Base-by-base conservation (phyloP, 2,797 vertebrate genomes). In the Poecilia velifera region DNA sequence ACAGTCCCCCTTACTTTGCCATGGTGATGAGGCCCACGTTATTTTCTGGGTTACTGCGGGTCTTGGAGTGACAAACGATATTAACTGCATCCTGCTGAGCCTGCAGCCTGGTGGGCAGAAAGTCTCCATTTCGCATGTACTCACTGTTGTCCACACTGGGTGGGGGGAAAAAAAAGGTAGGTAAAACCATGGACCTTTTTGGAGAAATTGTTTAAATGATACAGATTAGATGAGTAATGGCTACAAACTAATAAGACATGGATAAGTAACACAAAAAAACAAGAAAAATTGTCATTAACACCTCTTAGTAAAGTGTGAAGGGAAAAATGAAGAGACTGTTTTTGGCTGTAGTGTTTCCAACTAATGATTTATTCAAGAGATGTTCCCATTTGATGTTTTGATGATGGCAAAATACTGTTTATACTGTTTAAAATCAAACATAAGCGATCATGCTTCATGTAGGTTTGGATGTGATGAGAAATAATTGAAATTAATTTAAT, bases 1-100 rank as follows among this genome's bases (percentile, higher is more conserved):
- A 51, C 49, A 28, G 25, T 28, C 53, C 10, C 16, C 59, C 93
- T 0, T 94, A 99, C 98, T 98, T 98, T 84, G 98, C 98, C 84
- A 99, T 94, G 49, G 98, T 98, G 90, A 99, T 98, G 90, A 98
- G 97, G 55, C 98, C 98, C 86, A 99, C 98, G 0, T 98, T 98
- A 94, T 99, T 99, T 92, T 98, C 98, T 0, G 98, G 98, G 90
- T 99, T 99, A 84, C 96, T 98, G 74, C 97, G 97, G 16, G 98
- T 99, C 84, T 99, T 99, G 0, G 98, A 98, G 89, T 98, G 98
- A 82, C 98, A 99, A 0, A 99, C 98, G 0, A 99, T 98, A 91
- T 98, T 99, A 71, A 99, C 98, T 0, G 98, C 98, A 1, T 99
- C 98, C 84, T 99, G 98, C 82, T 99, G 98, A 53, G 98, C 98